Conservation (phyloP, 2,797 vertebrate species). For the Argyrosomus regius region DNA sequence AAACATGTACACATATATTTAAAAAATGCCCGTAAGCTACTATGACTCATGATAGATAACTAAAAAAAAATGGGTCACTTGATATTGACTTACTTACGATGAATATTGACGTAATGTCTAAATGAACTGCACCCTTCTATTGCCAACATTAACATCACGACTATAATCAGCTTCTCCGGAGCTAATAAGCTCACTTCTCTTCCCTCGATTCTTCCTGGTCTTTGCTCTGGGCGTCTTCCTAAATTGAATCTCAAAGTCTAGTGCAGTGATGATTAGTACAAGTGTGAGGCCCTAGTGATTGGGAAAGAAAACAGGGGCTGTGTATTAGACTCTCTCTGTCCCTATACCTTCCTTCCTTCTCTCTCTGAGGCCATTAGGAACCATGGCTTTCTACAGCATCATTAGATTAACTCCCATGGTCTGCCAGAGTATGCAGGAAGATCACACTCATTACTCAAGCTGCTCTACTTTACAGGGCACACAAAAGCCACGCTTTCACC, state of each 20-base stretch:
- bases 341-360: constrained; percentile 32
- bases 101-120: constrained; percentile 32
- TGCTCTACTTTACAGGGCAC: constrained; percentile 49
- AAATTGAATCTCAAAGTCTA: constrained; percentile 35
- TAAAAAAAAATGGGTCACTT: constrained; percentile 32
- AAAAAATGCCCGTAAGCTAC: constrained; percentile 8
- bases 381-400: constrained; percentile 60
- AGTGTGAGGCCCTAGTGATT: constrained; percentile 23
- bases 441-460: constrained; percentile 75
- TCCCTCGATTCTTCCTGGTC: constrained; percentile 13
- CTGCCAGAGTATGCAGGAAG: constrained; percentile 72
- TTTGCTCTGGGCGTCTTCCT: neutral
- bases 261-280: constrained; percentile 23
- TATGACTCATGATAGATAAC: constrained; percentile 23
- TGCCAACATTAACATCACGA: neutral
- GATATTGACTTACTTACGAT: too few relatives aligned
- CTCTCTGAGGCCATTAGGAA: constrained; percentile 66
- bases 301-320: constrained; percentile 16
- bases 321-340: constrained; percentile 51
- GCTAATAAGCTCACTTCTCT: constrained; percentile 1
- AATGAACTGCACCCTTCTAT: constrained; percentile 2
- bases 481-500: constrained; percentile 77
- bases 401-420: constrained; percentile 83
- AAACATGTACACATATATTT: constrained; percentile 11
- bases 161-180: constrained; percentile 22